These are phyloP conservation scores for Yponomeuta evonymella DNA, from an alignment of 2,888 invertebrate species.

Conservation along the genomic window DNA sequence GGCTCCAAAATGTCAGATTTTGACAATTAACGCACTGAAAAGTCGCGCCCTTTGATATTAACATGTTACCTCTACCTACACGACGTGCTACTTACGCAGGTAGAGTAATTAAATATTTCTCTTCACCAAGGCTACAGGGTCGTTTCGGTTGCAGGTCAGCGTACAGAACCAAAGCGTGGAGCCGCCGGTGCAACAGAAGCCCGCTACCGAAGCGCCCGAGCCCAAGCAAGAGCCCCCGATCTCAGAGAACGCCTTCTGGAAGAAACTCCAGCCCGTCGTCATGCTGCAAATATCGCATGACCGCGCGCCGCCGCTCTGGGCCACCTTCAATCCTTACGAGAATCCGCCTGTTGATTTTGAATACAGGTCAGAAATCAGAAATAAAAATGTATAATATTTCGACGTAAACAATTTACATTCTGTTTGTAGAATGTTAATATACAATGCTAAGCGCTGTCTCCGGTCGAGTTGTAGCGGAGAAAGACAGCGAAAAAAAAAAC, in stretches of 20 bases:
- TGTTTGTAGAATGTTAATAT: too few species aligned
- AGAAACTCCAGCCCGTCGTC: conserved; percentile 43
- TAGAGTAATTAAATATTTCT: neutral
- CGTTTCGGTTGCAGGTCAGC: neutral
- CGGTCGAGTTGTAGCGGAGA: too few species aligned
- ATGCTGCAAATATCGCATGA: conserved; percentile 46
- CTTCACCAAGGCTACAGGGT: neutral
- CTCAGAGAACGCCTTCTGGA: conserved; percentile 33
- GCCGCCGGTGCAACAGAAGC: neutral
- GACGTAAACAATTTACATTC: too few species aligned
- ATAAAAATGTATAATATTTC: too few species aligned
- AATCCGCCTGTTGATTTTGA: conserved; percentile 54
- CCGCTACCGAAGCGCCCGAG: neutral
- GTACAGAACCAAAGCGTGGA: neutral
- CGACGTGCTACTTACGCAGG: too few species aligned
- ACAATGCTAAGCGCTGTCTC: too few species aligned
- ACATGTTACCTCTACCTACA: too few species aligned
- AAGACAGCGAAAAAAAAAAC: too few species aligned
- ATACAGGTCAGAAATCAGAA: conserved; percentile 42
- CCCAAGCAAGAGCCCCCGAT: neutral
- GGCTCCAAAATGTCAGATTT: too few species aligned
- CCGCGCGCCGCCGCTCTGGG: conserved; percentile 39
- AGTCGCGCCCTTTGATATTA: too few species aligned
- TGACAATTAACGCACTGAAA: too few species aligned
- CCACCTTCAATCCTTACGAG: conserved; percentile 44